A percentile compares a stretch with the other conserved stretches of the same genome.
phyloP scores from a whole-genome alignment of 1,140 invertebrate species.

The Bursaphelenchus mucronatus region DNA sequence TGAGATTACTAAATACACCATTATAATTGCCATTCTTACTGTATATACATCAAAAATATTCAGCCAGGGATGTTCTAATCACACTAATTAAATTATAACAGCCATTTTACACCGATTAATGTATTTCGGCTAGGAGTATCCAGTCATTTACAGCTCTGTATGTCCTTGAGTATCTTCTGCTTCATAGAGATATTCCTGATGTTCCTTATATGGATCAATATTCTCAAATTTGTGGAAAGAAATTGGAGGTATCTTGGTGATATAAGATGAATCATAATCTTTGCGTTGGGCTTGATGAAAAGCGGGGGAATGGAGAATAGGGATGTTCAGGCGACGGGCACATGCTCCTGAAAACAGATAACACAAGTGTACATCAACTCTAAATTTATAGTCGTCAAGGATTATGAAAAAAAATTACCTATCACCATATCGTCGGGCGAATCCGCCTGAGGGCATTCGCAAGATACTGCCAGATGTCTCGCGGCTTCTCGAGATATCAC shows the following conservation, averaged over 20 bases:
- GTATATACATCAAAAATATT: no score
- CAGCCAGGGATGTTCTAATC: no score
- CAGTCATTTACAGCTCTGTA: constrained; percentile 23
- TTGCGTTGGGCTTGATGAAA: constrained; percentile 41
- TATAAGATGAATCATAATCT: constrained; percentile 30
- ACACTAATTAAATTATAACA: no score
- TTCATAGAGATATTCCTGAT: constrained; percentile 31
- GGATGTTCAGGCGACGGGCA: constrained; percentile 31
- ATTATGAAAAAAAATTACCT: constrained; percentile 3
- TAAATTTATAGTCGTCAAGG: not conserved
- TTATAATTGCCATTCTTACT: no score
- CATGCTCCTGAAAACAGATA: constrained; percentile 25
- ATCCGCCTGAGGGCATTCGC: constrained; percentile 24
- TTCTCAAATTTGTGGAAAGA: constrained; percentile 42
- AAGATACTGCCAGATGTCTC: constrained; percentile 4
- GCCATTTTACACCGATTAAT: no score
- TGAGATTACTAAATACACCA: no score
- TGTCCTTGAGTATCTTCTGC: constrained; percentile 5
- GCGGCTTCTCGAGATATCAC: constrained; percentile 29
- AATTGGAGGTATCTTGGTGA: constrained; percentile 29
- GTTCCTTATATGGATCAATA: constrained; percentile 39
- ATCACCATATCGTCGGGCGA: constrained; percentile 19
- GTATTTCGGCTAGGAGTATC: no score
- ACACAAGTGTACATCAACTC: not conserved
- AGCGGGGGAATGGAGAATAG: constrained; percentile 34